These are phyloP conservation scores for Calcarius lapponicus DNA, from an alignment of 2,797 vertebrate genomes.

Conservation along the genomic window DNA sequence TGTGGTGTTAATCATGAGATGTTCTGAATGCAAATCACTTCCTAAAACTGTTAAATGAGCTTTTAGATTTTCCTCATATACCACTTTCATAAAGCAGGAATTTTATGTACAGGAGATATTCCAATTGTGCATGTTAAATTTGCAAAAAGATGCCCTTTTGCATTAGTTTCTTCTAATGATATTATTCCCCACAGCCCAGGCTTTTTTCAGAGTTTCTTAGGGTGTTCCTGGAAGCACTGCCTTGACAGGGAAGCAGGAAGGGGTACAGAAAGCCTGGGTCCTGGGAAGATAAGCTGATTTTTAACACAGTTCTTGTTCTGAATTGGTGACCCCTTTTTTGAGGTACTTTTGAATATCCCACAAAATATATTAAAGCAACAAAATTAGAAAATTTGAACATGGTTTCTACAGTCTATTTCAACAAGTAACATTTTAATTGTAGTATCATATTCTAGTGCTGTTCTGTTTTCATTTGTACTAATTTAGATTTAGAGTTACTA, in stretches of 20 bases:
- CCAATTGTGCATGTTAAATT: not conserved
- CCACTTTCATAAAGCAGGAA: not conserved
- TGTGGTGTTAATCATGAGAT: not conserved
- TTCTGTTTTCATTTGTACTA: not conserved
- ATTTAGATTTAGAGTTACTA: not conserved
- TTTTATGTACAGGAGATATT: not conserved
- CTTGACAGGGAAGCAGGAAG: not conserved
- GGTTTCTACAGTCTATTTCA: not conserved
- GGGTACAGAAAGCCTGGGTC: not conserved
- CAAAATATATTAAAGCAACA: not conserved
- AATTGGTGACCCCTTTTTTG: not conserved
- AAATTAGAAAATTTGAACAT: not conserved
- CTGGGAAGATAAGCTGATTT: not conserved
- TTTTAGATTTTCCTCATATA: not conserved
- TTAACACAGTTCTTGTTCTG: not conserved
- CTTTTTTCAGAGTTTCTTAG: not conserved
- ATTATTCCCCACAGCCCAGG: not conserved
- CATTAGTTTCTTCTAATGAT: not conserved
- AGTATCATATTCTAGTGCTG: not conserved
- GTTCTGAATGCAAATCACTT: not conserved
- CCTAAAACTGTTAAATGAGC: not conserved
- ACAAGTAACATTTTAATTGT: not conserved
- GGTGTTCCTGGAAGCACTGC: not conserved
- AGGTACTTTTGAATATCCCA: not conserved
- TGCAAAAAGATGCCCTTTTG: not conserved